Conservation (phyloP, 2,113 vertebrate species). For the Menidia beryllina region DNA sequence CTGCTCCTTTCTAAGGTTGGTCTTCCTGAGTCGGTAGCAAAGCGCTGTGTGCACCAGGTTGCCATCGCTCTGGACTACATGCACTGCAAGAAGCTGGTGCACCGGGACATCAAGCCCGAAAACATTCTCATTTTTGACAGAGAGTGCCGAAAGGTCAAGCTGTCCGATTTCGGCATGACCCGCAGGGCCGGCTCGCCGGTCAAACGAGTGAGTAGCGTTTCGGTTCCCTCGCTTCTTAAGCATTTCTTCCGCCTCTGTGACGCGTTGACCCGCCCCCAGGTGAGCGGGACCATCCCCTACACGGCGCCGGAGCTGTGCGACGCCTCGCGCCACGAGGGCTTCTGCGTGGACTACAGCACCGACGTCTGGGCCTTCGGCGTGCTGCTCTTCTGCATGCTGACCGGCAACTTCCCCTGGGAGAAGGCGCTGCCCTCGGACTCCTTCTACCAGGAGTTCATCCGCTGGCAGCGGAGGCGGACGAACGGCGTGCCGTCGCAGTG, state of each 20-base stretch:
- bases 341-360: slow-evolving; percentile 86
- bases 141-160: slow-evolving; percentile 87
- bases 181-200: slow-evolving; percentile 85
- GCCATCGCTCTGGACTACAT: slow-evolving; percentile 86
- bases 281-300: slow-evolving; percentile 88
- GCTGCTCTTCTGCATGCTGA: slow-evolving; percentile 90
- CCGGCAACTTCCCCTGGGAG: slow-evolving; percentile 89
- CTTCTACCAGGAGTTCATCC: slow-evolving; percentile 88
- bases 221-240: background rate
- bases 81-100: slow-evolving; percentile 86
- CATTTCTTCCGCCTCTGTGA: background rate
- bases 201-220: slow-evolving; percentile 79
- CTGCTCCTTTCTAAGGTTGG: slow-evolving; percentile 74
- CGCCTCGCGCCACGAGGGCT: slow-evolving; percentile 82
- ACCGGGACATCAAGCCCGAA: slow-evolving; percentile 88
- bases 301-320: slow-evolving; percentile 87
- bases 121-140: slow-evolving; percentile 88
- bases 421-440: slow-evolving; percentile 85
- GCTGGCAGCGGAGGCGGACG: slow-evolving; percentile 84
- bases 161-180: slow-evolving; percentile 89
- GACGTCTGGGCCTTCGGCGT: slow-evolving; percentile 89
- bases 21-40: slow-evolving; percentile 84
- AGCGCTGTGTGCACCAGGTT: slow-evolving; percentile 88
- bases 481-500: slow-evolving; percentile 85
- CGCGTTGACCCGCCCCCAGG: slow-evolving; percentile 41